Evolutionary conservation across 1,140 invertebrate species (phyloP), one percentile per base, ranked within the genome.

Genomic region (Drosophila subobscura): DNA sequence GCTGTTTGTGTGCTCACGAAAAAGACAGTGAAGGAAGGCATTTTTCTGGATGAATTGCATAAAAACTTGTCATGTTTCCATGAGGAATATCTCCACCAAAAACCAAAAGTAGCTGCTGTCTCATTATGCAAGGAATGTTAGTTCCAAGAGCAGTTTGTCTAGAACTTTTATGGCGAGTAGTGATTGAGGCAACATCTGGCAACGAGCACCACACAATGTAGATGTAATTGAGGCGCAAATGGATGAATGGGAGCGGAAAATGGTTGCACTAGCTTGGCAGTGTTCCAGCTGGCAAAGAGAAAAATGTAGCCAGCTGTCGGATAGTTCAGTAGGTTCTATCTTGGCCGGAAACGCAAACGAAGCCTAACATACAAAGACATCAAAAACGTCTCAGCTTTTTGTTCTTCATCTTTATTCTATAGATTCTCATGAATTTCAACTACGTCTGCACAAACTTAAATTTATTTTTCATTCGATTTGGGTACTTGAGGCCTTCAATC

Each of bases 271-370:
- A 8, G 10, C 29, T 33, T 33, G 29, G 29, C 29, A 10, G 3
- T 33, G n/a, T 4, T 45, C 47, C 56, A 66, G 40, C n/a, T 52
- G 63, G 25, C 55, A 58, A 3, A 22, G 6, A 12, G 2, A 8
- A 27, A 37, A 52, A 52, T 47, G 20, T 20, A 44, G 45, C 10
- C 4, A 33, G 2, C 3, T 10, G 2, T 33, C 1, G 8, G 3
- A 10, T 33, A 52, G 14, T 52, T 52, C 12, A 52, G 22, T 52
- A 5, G 4, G 37, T 33, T 12, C 23, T 33, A 3, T 16, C 22
- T 52, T 29, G 16, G 12, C 3, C 14, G 16, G 16, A 20, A 20
- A 20, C 2, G 10, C 3, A 37, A n/a, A 25, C 29, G 0, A 20
- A 20, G 16, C 16, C 16, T 20, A 20, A 20, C 1, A 20, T 20